phyloP scores from a whole-genome alignment of 2,888 invertebrate species.

The Trichopria drosophilae region DNA sequence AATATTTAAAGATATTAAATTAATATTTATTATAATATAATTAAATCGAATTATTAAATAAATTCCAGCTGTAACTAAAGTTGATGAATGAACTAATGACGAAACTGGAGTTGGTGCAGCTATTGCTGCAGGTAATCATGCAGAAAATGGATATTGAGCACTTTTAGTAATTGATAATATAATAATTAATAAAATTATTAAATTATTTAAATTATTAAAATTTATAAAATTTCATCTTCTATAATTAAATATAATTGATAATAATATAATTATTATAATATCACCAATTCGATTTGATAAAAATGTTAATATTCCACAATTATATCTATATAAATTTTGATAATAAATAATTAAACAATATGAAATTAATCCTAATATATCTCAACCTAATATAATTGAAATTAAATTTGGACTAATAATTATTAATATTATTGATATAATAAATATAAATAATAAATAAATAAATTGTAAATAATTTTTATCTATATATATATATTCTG shows the following conservation, averaged over 20 bases:
- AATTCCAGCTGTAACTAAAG: constrained; percentile 76
- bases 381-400: constrained; percentile 73
- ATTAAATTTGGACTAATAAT: constrained; percentile 72
- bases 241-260: constrained; percentile 23
- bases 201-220: constrained; percentile 55
- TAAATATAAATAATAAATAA: constrained; percentile 68
- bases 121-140: constrained; percentile 75
- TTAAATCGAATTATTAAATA: constrained; percentile 73
- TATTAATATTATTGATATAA: constrained; percentile 69
- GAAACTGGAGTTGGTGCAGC: constrained; percentile 78
- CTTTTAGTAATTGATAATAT: constrained; percentile 73
- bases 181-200: constrained; percentile 48
- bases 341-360: constrained; percentile 76
- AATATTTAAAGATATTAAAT: constrained; percentile 17
- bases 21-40: constrained; percentile 61
- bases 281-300: constrained; percentile 67
- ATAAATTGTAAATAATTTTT: constrained; percentile 67
- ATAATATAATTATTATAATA: constrained; percentile 33
- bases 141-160: constrained; percentile 80
- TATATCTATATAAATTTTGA: constrained; percentile 70
- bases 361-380: constrained; percentile 73
- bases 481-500: constrained; percentile 66
- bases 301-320: constrained; percentile 73
- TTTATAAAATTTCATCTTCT: constrained; percentile 53
- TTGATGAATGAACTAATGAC: constrained; percentile 76